Evolutionary conservation across 1,140 invertebrate species (phyloP), one percentile per base, ranked within the genome.

Genomic region (Drosophila lacertosa): DNA sequence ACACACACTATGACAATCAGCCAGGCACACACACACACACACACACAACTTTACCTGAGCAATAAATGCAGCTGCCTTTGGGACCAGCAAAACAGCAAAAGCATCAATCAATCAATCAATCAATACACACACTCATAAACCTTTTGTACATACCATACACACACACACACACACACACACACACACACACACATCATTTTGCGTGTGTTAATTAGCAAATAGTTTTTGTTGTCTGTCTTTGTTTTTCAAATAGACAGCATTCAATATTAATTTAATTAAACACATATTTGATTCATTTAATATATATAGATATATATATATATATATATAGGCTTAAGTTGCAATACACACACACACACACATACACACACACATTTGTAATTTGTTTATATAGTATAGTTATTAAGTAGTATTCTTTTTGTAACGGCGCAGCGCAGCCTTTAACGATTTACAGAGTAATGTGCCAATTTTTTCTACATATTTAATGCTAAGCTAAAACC

Each of bases 381-480:
- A 64, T 64, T 55, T 70, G 44, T 57, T 55, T 70, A 55, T 29
- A 44, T 48, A n/a, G n/a, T n/a, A n/a, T n/a, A n/a, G n/a, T n/a
- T n/a, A n/a, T 64, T 81, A 81, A 83, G 80, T 86, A 86, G 80
- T 73, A 54, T 60, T 68, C 69, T 59, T 44, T 48, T 79, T 65
- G 66, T 29, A 67, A 48, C 68, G 80, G 80, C 80, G 80, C 80
- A 84, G 80, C 76, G 80, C 80, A 84, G 80, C 80, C 80, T 84
- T 86, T 68, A 65, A 86, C 35, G 62, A 65, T 65, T 69, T 66
- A 65, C 67, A 70, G 67, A 70, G 67, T 86, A 80, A 84, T 84
- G 80, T 84, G 80, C 80, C 80, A 84, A 84, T 51, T 80, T 51
- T 80, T 80, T 84, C 72, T 80, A 84, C 79, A 83, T 81, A 63